These are phyloP conservation scores for Cossypha polioptera DNA, from an alignment of 2,797 vertebrate genomes.

Conservation along the genomic window DNA sequence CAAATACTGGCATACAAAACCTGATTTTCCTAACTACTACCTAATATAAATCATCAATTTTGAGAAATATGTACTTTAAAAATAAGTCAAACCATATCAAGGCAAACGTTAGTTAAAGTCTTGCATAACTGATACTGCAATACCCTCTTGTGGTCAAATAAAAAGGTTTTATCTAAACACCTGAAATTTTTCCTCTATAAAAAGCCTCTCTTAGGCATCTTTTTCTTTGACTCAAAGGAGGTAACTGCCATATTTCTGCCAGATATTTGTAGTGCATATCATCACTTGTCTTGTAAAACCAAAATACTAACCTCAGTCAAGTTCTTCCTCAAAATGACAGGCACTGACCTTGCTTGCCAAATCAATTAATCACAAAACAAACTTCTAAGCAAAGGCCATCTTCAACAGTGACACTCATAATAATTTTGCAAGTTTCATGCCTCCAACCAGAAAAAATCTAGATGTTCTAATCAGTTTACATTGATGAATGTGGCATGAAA, in stretches of 20 bases:
- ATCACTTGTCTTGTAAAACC: background rate
- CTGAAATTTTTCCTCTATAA: background rate
- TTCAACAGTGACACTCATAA: background rate
- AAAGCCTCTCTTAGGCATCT: background rate
- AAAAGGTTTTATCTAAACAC: background rate
- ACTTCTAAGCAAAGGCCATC: background rate
- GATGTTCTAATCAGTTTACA: background rate
- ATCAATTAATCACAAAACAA: background rate
- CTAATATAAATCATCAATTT: background rate
- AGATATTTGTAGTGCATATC: background rate
- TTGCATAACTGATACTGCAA: constrained; percentile 24
- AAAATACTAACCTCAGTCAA: background rate
- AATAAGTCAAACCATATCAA: background rate
- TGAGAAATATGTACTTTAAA: background rate
- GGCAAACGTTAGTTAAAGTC: background rate
- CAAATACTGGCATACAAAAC: background rate
- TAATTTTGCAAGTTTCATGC: background rate
- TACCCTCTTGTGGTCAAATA: constrained; percentile 64
- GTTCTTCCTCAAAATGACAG: background rate
- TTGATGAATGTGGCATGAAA: background rate
- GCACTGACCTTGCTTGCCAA: background rate
- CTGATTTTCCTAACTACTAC: background rate
- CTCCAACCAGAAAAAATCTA: background rate
- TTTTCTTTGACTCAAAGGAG: background rate
- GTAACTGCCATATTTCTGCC: background rate